A percentile compares a stretch with the other conserved stretches of the same genome.
These are phyloP conservation scores for Linepithema humile DNA, from an alignment of 1,140 invertebrate species.

Conservation along the genomic window DNA sequence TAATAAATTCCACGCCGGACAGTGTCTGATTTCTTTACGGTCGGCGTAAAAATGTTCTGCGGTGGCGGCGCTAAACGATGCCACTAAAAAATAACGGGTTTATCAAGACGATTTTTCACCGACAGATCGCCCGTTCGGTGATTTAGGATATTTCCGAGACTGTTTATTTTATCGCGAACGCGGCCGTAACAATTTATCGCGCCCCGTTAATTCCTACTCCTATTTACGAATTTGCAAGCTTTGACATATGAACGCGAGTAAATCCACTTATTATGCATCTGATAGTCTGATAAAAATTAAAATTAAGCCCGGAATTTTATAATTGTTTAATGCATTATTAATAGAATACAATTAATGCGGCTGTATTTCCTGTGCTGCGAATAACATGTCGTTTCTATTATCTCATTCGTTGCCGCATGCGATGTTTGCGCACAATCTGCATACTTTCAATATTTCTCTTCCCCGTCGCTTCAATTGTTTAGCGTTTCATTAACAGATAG, in stretches of 20 bases:
- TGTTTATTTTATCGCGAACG: slow-evolving; percentile 12
- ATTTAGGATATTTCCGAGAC: slow-evolving; percentile 22
- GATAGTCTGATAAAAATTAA: neutral
- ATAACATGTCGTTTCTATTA: neutral
- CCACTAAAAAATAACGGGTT: slow-evolving; percentile 21
- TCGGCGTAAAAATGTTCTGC: neutral
- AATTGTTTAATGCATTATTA: neutral
- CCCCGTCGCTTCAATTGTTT: neutral
- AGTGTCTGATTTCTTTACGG: slow-evolving; percentile 27
- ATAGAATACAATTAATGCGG: neutral
- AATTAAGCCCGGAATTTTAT: neutral
- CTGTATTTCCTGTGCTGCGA: neutral
- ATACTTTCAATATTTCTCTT: neutral
- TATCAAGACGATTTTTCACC: slow-evolving; percentile 18
- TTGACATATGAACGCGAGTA: neutral
- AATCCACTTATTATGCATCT: neutral
- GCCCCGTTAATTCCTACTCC: neutral
- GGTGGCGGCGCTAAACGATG: slow-evolving; percentile 6
- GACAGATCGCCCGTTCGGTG: neutral
- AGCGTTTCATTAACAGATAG: slow-evolving; percentile 5
- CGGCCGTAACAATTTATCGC: slow-evolving; percentile 24
- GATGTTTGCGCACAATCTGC: neutral
- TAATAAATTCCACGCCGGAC: slow-evolving; percentile 26
- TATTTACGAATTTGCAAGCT: neutral
- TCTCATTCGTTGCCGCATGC: too few species aligned